phyloP scores from a whole-genome alignment of 2,797 vertebrate genomes.

The Nothura maculosa region DNA sequence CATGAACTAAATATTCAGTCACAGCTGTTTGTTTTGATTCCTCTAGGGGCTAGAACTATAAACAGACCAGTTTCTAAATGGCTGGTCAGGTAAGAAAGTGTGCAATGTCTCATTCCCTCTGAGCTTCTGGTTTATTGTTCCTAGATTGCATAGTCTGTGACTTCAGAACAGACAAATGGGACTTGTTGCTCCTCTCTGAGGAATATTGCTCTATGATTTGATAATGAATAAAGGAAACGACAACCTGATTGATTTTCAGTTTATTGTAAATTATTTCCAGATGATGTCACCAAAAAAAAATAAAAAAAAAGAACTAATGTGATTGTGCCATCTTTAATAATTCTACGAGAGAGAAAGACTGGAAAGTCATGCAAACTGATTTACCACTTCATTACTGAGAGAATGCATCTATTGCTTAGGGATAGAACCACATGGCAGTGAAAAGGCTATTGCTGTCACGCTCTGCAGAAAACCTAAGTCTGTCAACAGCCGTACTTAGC shows the following conservation, averaged over 20 bases:
- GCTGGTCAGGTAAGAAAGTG: background rate
- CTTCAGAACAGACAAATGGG: background rate
- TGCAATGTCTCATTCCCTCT: background rate
- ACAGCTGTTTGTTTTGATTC: background rate
- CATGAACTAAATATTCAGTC: background rate
- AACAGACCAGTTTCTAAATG: background rate
- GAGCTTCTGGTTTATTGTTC: background rate
- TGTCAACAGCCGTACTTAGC: conserved; percentile 13
- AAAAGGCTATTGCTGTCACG: background rate
- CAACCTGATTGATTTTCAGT: background rate
- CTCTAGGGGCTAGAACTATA: background rate
- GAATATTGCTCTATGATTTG: background rate
- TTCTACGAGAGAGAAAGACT: background rate
- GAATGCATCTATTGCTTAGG: background rate
- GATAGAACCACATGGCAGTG: background rate
- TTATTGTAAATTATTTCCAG: background rate
- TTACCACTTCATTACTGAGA: background rate
- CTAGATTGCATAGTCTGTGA: background rate
- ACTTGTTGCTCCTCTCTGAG: background rate
- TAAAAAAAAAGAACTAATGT: background rate
- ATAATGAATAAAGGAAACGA: background rate
- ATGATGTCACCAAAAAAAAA: background rate
- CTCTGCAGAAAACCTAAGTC: background rate
- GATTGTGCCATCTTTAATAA: background rate
- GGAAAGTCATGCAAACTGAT: background rate